Base-by-base conservation (phyloP, 2,888 invertebrate species). In the Callyntrura guangdongensis region DNA sequence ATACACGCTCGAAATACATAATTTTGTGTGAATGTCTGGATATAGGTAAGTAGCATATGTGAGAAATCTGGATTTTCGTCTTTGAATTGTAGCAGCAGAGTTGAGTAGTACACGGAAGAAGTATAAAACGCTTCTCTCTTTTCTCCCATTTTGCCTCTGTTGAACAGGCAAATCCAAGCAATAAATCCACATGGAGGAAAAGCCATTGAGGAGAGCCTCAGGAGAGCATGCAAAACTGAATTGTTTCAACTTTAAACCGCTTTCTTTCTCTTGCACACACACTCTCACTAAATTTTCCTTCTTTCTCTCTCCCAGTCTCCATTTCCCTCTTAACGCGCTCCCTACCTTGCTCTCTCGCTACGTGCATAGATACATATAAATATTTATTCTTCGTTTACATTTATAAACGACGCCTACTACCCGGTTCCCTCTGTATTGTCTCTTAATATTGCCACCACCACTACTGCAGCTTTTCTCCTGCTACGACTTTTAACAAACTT, bases 191-290 rank as follows among this genome's bases (percentile, higher is more conserved):
- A 88, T 88, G 88, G 88, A 82, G 82, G 88, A 69, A 79, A 88
- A 88, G 81, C 88, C 88, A 88, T 88, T 88, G 88, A 88, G 88
- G 88, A 82, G 82, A 88, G 88, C 88, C 88, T 82, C 88, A 82
- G 82, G 88, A 88, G 88, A 88, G 88, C 88, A 88, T 88, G 88
- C 88, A 88, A 88, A 87, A 88, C 88, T 88, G 88, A 88, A 88
- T 88, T 88, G 88, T 88, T 88, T 88, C 88, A 88, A 88, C 88
- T 88, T 87, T 88, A 88, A 88, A 88, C 53, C 88, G 77, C 81
- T 69, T 81, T 56, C 79, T 67, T 67, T 67, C 69, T 81, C 79
- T 56, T 81, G 25, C 64, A 47, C 67, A 64, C 83, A 49, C 64
- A 69, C 85, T 59, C 36, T 56, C 85, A 25, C 27, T 74, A 86